phyloP scores from a whole-genome alignment of 2,888 invertebrate species.

The Calameuta filiformis region DNA sequence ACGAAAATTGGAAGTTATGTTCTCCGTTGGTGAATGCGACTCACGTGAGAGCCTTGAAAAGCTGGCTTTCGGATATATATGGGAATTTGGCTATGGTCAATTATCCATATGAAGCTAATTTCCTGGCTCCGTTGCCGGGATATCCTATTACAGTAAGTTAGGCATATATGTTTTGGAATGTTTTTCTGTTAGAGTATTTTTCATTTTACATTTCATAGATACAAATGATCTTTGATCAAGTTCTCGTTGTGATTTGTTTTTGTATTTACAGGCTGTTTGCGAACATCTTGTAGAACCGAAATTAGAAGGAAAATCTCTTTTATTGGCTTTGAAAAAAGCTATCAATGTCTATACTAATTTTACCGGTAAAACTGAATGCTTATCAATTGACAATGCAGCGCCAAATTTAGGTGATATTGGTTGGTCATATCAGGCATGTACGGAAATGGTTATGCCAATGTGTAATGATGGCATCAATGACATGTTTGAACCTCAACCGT shows the following conservation, averaged over 20 bases:
- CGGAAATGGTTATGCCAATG: conserved; percentile 97
- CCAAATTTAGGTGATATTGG: conserved; percentile 74
- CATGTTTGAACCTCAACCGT: conserved; percentile 83
- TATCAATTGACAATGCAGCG: conserved; percentile 72
- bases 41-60: conserved; percentile 72
- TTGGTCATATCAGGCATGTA: conserved; percentile 91
- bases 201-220: neutral
- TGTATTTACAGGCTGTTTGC: conserved; percentile 68
- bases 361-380: conserved; percentile 78
- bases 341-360: conserved; percentile 85
- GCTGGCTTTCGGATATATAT: conserved; percentile 80
- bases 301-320: conserved; percentile 42
- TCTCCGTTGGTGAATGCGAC: conserved; percentile 71
- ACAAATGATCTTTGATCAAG: neutral
- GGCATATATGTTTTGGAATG: neutral
- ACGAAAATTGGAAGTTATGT: conserved; percentile 82
- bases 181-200: neutral
- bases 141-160: conserved; percentile 78
- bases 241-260: neutral
- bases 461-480: conserved; percentile 81
- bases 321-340: conserved; percentile 73
- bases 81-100: conserved; percentile 92
- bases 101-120: conserved; percentile 90
- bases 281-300: conserved; percentile 58
- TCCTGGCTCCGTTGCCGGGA: conserved; percentile 85